Conservation (phyloP, 2,797 vertebrate genomes). For the Melopsittacus undulatus region DNA sequence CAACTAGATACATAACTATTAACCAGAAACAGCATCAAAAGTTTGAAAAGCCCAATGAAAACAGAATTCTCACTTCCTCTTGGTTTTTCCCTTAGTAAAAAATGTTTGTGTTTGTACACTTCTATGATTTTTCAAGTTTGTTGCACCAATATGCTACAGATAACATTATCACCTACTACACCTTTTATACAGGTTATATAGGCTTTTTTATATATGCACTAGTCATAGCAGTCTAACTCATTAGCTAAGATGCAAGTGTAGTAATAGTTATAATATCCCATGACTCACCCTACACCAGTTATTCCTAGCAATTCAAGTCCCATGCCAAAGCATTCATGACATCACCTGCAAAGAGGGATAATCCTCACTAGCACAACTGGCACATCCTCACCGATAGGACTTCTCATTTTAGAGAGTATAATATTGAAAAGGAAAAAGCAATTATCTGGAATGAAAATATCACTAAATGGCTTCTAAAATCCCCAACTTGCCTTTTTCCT, state of each 20-base stretch:
- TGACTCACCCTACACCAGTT: neutral
- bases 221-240: neutral
- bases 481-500: neutral
- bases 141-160: neutral
- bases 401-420: neutral
- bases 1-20: neutral
- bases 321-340: neutral
- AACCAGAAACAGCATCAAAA: neutral
- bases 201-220: neutral
- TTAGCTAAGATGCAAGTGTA: neutral
- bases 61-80: neutral
- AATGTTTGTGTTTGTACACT: accelerated
- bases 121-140: neutral
- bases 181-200: neutral
- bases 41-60: neutral
- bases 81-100: accelerated
- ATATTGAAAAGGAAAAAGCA: neutral
- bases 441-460: neutral
- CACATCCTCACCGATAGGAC: neutral
- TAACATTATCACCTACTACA: no score
- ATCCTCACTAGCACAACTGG: neutral
- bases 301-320: neutral
- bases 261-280: neutral
- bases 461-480: neutral
- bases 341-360: neutral